These are phyloP conservation scores for Orchestia grillus DNA, from an alignment of 1,140 invertebrate species.

Conservation along the genomic window DNA sequence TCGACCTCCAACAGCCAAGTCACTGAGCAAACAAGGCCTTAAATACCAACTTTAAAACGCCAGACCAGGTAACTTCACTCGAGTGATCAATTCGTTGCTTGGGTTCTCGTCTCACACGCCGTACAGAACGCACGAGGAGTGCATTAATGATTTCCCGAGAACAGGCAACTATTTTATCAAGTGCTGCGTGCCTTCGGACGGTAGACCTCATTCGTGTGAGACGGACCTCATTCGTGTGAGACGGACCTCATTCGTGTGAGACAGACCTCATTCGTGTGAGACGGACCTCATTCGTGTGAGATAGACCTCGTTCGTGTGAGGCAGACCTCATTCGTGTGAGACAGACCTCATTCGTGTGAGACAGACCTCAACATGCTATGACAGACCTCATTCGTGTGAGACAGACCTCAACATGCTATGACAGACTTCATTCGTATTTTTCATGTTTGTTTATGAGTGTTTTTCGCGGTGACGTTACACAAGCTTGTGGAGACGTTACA, in stretches of 20 bases:
- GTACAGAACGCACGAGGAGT: neutral
- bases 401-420: neutral
- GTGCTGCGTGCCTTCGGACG: neutral
- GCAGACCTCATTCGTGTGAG: neutral
- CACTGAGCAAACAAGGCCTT: neutral
- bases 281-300: neutral
- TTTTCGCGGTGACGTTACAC: too few relatives aligned
- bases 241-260: neutral
- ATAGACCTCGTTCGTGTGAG: neutral
- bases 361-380: neutral
- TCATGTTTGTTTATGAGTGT: too few relatives aligned
- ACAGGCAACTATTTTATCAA: neutral
- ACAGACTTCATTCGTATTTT: neutral
- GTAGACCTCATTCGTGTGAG: neutral
- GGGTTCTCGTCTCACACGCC: neutral
- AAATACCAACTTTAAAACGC: neutral
- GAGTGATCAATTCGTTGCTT: neutral
- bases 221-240: neutral
- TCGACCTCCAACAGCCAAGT: neutral
- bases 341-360: neutral
- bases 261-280: neutral
- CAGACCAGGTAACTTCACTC: neutral
- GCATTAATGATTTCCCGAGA: neutral
- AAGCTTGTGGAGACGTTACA: too few relatives aligned
- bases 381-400: neutral